Evolutionary conservation across 1,140 invertebrate genomes (phyloP).

Genomic region (Heliconius hermathena): DNA sequence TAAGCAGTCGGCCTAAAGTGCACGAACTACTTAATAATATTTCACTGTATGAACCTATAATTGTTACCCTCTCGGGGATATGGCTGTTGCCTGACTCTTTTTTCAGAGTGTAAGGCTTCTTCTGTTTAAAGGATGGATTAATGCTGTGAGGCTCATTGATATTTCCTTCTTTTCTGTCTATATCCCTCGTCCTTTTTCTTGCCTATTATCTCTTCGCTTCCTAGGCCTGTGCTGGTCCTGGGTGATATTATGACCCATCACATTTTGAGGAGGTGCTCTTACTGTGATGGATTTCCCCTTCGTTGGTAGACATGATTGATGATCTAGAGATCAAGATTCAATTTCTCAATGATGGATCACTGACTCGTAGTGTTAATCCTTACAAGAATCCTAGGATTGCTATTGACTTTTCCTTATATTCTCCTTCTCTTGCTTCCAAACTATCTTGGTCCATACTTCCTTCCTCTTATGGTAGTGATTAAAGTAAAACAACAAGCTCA

Average conservation of each 20-base stretch:
- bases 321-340: too few relatives aligned
- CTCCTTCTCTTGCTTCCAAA: background rate
- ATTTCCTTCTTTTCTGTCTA: background rate
- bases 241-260: too few relatives aligned
- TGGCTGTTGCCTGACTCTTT: background rate
- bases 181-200: background rate
- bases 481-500: too few relatives aligned
- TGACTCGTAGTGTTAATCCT: background rate
- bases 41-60: too few relatives aligned
- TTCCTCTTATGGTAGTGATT: background rate
- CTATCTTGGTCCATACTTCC: background rate
- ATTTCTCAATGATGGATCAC: too few relatives aligned
- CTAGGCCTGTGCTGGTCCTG: too few relatives aligned
- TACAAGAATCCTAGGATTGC: background rate
- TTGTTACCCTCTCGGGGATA: background rate
- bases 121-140: background rate
- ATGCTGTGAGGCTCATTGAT: background rate
- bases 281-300: too few relatives aligned
- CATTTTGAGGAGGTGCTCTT: too few relatives aligned
- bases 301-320: background rate
- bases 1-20: too few relatives aligned
- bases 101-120: background rate
- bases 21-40: too few relatives aligned
- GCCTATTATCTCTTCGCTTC: background rate
- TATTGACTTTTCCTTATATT: background rate